Evolutionary conservation across 1,140 invertebrate genomes (phyloP).

Genomic region (Daktulosphaira vitifoliae): DNA sequence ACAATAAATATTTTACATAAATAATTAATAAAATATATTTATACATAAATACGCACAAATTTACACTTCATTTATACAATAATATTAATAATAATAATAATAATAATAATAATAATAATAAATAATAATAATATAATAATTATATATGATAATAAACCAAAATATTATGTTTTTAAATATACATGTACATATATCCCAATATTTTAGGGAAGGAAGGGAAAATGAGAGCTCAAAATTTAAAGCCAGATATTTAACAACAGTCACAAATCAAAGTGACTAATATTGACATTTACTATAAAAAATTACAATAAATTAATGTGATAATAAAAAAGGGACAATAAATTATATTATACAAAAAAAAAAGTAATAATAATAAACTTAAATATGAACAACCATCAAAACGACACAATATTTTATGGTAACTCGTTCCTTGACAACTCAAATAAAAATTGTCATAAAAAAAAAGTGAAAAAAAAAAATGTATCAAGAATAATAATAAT

Average conservation of each 20-base stretch:
- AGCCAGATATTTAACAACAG: slow-evolving; percentile 14
- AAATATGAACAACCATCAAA: slow-evolving; percentile 34
- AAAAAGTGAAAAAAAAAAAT: slow-evolving; percentile 18
- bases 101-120: too few species aligned
- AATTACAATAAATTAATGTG: slow-evolving; percentile 24
- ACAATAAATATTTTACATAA: slow-evolving; percentile 31
- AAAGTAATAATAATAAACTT: slow-evolving; percentile 29
- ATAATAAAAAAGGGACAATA: slow-evolving; percentile 29
- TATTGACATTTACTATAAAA: slow-evolving; percentile 32
- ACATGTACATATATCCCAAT: slow-evolving; percentile 11
- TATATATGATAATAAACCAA: slow-evolving; percentile 27
- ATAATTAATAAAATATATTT: slow-evolving; percentile 32
- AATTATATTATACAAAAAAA: slow-evolving; percentile 30
- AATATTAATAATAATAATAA: too few species aligned
- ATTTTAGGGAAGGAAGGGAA: slow-evolving; percentile 3
- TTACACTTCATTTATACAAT: slow-evolving; percentile 20
- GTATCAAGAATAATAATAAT: slow-evolving; percentile 23
- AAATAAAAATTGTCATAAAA: slow-evolving; percentile 22
- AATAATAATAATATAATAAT: slow-evolving; percentile 8
- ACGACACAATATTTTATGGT: slow-evolving; percentile 33
- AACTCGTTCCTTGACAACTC: slow-evolving; percentile 33
- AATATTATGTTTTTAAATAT: slow-evolving; percentile 28
- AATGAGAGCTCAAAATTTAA: slow-evolving; percentile 18
- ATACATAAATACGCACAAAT: slow-evolving; percentile 1
- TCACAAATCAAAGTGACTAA: slow-evolving; percentile 18